Percentiles rank a stretch among this genome's conserved stretches.
phyloP scores from a whole-genome alignment of 35 echinoderm and acorn worm genomes.

The Apostichopus californicus region DNA sequence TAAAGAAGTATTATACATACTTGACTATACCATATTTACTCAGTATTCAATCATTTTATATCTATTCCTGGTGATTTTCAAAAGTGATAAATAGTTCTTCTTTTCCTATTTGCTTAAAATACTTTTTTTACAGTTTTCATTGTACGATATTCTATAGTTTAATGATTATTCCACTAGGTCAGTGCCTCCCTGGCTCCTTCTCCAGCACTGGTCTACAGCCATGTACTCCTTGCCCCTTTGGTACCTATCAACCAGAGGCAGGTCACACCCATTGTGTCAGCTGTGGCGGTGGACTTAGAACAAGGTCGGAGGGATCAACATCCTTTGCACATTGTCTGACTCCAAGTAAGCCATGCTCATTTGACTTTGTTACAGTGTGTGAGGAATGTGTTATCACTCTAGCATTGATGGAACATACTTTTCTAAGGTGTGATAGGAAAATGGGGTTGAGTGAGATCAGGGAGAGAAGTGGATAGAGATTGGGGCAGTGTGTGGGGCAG shows the following conservation, averaged over 20 bases:
- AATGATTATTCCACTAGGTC: constrained; percentile 46
- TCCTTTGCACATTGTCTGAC: constrained; percentile 83
- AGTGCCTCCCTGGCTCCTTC: constrained; percentile 78
- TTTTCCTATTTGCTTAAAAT: background rate
- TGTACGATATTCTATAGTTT: background rate
- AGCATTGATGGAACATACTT: no score
- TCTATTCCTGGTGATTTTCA: no score
- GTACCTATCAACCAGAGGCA: constrained; percentile 84
- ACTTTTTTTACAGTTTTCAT: background rate
- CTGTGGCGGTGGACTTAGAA: constrained; percentile 81
- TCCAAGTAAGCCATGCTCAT: constrained; percentile 52
- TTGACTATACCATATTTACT: no score
- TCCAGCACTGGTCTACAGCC: constrained; percentile 83
- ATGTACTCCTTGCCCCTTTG: constrained; percentile 72
- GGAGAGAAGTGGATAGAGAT: no score
- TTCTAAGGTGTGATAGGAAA: no score
- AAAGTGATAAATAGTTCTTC: no score
- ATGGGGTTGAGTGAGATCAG: no score
- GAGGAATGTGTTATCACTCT: no score
- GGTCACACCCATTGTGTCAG: constrained; percentile 79
- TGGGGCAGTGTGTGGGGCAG: no score
- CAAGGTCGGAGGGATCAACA: constrained; percentile 57
- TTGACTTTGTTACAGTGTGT: no score
- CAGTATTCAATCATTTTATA: no score
- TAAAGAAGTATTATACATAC: no score